Base-by-base conservation (phyloP, 2,888 invertebrate species). In the Actias luna region DNA sequence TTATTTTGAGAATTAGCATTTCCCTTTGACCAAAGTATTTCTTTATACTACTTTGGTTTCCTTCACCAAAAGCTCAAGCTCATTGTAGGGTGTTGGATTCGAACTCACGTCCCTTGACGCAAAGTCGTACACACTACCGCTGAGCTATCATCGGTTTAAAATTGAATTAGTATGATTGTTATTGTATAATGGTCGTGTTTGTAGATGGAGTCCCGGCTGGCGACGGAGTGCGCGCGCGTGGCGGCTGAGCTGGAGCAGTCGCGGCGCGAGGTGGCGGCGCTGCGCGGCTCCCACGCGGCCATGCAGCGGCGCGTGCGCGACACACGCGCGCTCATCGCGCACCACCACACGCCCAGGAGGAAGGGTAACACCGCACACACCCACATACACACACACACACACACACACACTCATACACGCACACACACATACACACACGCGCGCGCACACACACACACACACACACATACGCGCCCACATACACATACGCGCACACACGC, bases 181-280 rank as follows among this genome's bases (percentile, higher is more conserved):
- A 2, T 1, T 36, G n/a, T 2, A 4, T 42, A 33, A 8, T 18
- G 16, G 39, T 31, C 36, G n/a, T 35, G n/a, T 35, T 39, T 5
- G 27, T 7, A 85, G 85, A 72, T 81, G 80, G 87, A 87, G 42
- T 64, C 65, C 0, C 80, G 80, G 0, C 77, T 88, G 0, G 10
- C 73, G n/a, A 76, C 73, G 14, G 83, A 84, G 60, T 70, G 75
- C 12, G 68, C 64, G 12, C 69, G 67, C 8, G 70, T 77, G 8
- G 69, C 67, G 14, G 62, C 59, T 8, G 74, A 75, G 60, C 64
- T 77, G 60, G 27, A 59, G n/a, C 67, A 69, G 0, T 75, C 76
- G 52, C 73, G 76, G 0, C 73, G 76, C 16, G 79, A 79, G 57
- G 71, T 77, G 39, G 77, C 73, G 8, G 78, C 79, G 55, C 62